Evolutionary conservation across 2,797 vertebrate species (phyloP).

Genomic region (Premnoplex brunnescens): DNA sequence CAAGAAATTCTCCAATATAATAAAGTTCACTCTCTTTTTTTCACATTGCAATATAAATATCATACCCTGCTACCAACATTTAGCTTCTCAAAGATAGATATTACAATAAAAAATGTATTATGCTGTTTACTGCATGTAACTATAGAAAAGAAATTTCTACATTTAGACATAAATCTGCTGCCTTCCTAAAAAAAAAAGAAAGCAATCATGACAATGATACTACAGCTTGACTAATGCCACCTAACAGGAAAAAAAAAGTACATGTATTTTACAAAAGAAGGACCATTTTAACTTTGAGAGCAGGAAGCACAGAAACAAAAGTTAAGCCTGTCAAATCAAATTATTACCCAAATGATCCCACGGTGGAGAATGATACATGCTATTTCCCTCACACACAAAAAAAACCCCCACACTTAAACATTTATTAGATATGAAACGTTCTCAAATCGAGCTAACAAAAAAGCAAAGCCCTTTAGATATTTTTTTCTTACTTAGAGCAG

Average conservation of each 20-base stretch:
- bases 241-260: neutral
- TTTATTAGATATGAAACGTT: neutral
- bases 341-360: neutral
- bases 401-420: accelerated
- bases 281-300: neutral
- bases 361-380: neutral
- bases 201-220: neutral
- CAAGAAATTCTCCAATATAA: conserved; percentile 21
- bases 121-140: conserved; percentile 30
- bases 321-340: neutral
- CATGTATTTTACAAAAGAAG: neutral
- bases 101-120: conserved; percentile 35
- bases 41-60: neutral
- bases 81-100: conserved; percentile 21
- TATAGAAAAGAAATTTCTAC: conserved; percentile 35
- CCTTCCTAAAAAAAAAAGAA: neutral
- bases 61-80: neutral
- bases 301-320: neutral
- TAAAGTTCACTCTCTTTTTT: neutral
- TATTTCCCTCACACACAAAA: neutral
- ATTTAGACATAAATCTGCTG: neutral
- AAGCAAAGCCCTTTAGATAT: neutral
- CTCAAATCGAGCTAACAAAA: neutral
- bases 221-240: neutral
- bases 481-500: neutral